Conservation (phyloP, 2,113 vertebrate species). For the Megalops atlanticus region DNA sequence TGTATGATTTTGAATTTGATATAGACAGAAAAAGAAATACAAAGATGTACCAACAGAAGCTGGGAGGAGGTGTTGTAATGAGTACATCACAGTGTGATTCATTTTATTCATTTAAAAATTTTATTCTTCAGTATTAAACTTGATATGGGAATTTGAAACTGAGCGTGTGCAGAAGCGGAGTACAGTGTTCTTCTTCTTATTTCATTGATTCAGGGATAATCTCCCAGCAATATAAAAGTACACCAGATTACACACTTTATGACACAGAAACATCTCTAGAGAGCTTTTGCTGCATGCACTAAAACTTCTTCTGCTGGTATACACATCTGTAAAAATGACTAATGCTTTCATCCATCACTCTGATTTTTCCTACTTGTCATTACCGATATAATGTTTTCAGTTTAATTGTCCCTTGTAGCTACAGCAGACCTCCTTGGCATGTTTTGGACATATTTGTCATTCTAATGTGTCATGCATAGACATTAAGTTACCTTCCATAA, state of each 20-base stretch:
- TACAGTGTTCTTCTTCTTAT: not conserved
- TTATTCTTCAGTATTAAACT: not conserved
- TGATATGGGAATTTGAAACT: constrained; percentile 14
- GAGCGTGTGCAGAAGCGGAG: not conserved
- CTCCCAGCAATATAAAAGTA: not conserved
- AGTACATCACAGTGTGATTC: not conserved
- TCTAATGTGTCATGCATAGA: not conserved
- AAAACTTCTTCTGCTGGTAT: not conserved
- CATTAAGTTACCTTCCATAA: not conserved
- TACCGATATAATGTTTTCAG: not conserved
- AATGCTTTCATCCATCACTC: not conserved
- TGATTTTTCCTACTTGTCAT: not conserved
- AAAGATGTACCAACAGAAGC: not conserved
- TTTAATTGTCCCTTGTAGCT: not conserved
- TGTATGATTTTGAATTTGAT: not conserved
- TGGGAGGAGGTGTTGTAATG: not conserved
- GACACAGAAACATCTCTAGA: not conserved
- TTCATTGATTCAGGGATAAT: constrained; percentile 25
- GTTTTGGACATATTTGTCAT: not conserved
- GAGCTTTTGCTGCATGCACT: not conserved
- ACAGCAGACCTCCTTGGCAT: not conserved
- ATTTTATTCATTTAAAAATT: not conserved
- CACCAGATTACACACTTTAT: not conserved
- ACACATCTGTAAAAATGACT: not conserved
- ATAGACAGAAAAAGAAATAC: not conserved